phyloP scores from a whole-genome alignment of 2,888 invertebrate species.

The Argynnis bischoffii region DNA sequence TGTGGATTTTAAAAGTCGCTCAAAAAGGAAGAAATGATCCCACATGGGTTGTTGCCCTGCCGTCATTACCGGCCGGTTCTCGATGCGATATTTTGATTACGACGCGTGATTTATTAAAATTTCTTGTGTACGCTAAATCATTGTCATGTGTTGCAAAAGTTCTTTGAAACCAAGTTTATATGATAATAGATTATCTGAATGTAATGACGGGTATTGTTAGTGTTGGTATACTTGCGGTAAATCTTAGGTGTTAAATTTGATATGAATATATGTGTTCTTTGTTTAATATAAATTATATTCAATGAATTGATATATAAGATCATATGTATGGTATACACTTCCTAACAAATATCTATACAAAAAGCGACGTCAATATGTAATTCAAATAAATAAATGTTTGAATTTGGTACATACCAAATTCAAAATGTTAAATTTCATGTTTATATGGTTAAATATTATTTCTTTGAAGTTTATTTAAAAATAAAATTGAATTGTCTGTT shows the following conservation, averaged over 20 bases:
- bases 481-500: too few species aligned
- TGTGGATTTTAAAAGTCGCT: slow-evolving; percentile 15
- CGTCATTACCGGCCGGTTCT: slow-evolving; percentile 23
- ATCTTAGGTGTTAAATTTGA: neutral
- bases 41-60: slow-evolving; percentile 26
- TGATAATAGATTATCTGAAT: slow-evolving; percentile 29
- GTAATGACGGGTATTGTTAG: slow-evolving; percentile 25
- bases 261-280: too few species aligned
- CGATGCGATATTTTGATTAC: slow-evolving; percentile 29
- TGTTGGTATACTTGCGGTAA: slow-evolving; percentile 8
- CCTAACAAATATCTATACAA: too few species aligned
- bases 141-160: slow-evolving; percentile 19
- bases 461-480: too few species aligned
- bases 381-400: too few species aligned
- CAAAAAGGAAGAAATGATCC: slow-evolving; percentile 13
- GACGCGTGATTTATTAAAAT: slow-evolving; percentile 25
- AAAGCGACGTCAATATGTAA: too few species aligned
- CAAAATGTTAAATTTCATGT: too few species aligned
- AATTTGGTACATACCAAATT: too few species aligned
- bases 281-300: too few species aligned
- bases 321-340: too few species aligned
- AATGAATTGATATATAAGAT: too few species aligned
- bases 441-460: too few species aligned
- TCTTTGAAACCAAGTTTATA: slow-evolving; percentile 27
- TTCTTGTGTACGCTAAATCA: slow-evolving; percentile 14